Base-by-base conservation (phyloP, 2,113 vertebrate genomes). In the Polypterus bichir region DNA sequence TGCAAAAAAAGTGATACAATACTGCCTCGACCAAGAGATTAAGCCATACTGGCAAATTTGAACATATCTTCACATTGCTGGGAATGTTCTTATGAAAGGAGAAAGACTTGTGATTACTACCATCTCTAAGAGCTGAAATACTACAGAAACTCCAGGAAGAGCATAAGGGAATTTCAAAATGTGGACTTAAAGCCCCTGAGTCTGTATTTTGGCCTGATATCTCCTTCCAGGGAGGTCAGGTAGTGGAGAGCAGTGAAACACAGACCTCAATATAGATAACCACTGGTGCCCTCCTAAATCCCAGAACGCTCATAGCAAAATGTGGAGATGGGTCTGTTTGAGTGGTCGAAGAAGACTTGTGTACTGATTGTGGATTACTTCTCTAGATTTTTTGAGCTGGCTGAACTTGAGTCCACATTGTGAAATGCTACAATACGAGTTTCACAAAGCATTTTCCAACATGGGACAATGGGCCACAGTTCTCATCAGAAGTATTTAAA, bases 361-460 rank as follows among this genome's bases (percentile, higher is more conserved):
- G 47, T 69, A 5, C 5, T 66, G 3, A 44, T 60, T 27, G 48
- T 64, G 27, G 64, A 69, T 48, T 61, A 64, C 54, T 66, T 63
- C 27, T 69, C 68, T 10, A 51, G 9, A 3, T 66, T 60, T 54
- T 46, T 69, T n/a, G 68, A 65, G 51, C 45, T 69, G 7, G 55
- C 57, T 46, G 63, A 66, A 57, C 48, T 69, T 7, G 47, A 47
- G 47, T 69, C 64, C 11, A 56, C 64, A 44, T 60, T 59, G 3
- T 47, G 59, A 46, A 7, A 6, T 9, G 56, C 54, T 10, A 57
- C 60, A 7, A 46, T 65, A 44, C 60, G 46, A 46, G 52, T 56
- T 9, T 62, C 11, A 69, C 65, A 44, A 5, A 58, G 47, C 56
- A 3, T 69, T 69, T 46, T 56, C 64, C 49, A 5, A 54, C 5